Percentiles rank a stretch among this genome's conserved stretches.
Conservation (phyloP, 2,113 vertebrate species). For the Aythya baeri region DNA sequence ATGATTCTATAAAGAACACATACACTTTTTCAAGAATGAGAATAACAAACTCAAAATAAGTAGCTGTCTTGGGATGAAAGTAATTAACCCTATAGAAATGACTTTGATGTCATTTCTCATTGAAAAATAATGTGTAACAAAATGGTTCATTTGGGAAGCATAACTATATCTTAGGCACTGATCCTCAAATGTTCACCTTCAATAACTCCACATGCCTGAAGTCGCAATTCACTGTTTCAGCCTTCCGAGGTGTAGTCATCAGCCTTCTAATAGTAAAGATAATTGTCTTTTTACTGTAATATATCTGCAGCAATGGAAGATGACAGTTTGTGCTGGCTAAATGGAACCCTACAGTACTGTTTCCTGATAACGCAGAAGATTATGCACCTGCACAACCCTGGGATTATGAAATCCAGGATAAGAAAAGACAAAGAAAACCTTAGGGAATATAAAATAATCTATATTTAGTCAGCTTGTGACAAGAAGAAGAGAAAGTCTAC, state of each 20-base stretch:
- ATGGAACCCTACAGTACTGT: not conserved
- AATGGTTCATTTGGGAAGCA: not conserved
- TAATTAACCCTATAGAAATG: not conserved
- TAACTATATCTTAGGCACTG: not conserved
- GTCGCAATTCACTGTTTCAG: not conserved
- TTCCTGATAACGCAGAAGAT: slow-evolving; percentile 12
- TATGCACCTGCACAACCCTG: not conserved
- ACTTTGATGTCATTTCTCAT: not conserved
- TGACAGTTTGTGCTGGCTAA: not conserved
- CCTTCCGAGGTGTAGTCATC: not conserved
- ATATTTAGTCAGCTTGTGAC: not conserved
- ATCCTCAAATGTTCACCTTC: not conserved
- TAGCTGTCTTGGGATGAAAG: not conserved
- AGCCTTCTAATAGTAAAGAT: not conserved
- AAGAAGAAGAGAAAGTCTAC: not conserved
- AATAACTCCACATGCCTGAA: not conserved
- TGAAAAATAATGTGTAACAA: not conserved
- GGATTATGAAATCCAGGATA: not conserved
- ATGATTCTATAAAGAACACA: not conserved
- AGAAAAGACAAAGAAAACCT: slow-evolving; percentile 10
- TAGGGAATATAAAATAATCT: not conserved
- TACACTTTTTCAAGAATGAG: not conserved
- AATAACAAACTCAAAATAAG: not conserved
- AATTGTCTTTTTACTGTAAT: slow-evolving; percentile 25
- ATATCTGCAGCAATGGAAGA: not conserved